Evolutionary conservation across 1,140 invertebrate genomes (phyloP).

Genomic region (Oryzaephilus surinamensis): DNA sequence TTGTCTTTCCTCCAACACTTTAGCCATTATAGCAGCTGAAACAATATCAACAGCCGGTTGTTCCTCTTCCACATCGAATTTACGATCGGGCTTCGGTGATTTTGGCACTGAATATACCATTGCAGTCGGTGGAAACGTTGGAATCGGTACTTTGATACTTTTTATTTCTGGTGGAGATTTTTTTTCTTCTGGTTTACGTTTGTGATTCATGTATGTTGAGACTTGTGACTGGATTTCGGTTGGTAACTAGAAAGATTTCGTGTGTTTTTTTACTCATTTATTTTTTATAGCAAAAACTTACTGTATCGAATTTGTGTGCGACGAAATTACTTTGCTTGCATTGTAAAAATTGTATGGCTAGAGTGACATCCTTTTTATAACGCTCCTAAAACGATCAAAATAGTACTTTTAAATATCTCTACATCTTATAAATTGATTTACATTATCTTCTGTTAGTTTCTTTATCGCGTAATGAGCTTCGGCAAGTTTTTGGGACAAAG

Average conservation of each 20-base stretch:
- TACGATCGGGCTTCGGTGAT: slow-evolving; percentile 33
- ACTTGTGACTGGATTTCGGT: slow-evolving; percentile 84
- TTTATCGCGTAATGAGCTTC: slow-evolving; percentile 79
- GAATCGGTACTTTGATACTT: slow-evolving; percentile 69
- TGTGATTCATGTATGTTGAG: slow-evolving; percentile 58
- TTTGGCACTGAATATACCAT: slow-evolving; percentile 71
- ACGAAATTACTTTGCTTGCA: slow-evolving; percentile 94
- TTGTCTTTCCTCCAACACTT: slow-evolving; percentile 80
- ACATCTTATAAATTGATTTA: slow-evolving; percentile 41
- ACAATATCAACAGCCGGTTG: slow-evolving; percentile 59
- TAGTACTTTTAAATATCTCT: slow-evolving; percentile 1
- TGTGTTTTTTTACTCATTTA: background rate
- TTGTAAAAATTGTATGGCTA: slow-evolving; percentile 87
- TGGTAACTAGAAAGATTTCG: slow-evolving; percentile 58
- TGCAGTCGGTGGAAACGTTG: slow-evolving; percentile 77
- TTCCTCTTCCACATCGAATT: slow-evolving; percentile 31
- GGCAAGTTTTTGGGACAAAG: slow-evolving; percentile 74
- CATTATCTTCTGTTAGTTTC: slow-evolving; percentile 85
- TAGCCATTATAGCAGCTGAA: slow-evolving; percentile 85
- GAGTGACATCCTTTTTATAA: slow-evolving; percentile 87
- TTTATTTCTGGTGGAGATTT: slow-evolving; percentile 45
- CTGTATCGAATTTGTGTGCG: slow-evolving; percentile 81
- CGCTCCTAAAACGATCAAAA: slow-evolving; percentile 61
- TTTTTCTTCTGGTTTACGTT: slow-evolving; percentile 48
- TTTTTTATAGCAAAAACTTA: slow-evolving; percentile 45